These are phyloP conservation scores for Mormyrus proboscirostris DNA, from an alignment of 2,797 vertebrate genomes.

Conservation along the genomic window DNA sequence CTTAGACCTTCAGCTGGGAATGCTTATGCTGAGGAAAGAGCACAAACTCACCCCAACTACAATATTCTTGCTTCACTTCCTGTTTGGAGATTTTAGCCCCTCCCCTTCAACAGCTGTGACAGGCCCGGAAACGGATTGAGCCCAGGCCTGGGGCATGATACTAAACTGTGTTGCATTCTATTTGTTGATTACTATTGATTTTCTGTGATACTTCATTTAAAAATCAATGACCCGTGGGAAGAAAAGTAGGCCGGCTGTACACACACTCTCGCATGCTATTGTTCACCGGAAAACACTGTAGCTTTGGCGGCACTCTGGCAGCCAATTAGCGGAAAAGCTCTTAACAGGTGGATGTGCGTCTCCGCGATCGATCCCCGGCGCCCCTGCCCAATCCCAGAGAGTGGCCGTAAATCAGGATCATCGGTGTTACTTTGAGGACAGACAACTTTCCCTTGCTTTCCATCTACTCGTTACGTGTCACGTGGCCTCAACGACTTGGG, in stretches of 20 bases:
- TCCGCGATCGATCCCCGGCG: conserved; percentile 80
- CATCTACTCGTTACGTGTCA: conserved; percentile 26
- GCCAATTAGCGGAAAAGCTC: conserved; percentile 96
- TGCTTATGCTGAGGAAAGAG: neutral
- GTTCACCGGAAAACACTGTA: conserved; percentile 62
- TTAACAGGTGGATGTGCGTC: conserved; percentile 92
- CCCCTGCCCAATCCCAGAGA: conserved; percentile 95
- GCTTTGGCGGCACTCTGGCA: conserved; percentile 75
- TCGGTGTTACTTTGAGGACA: conserved; percentile 76
- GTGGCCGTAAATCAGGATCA: conserved; percentile 97
- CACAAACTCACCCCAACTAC: conserved; percentile 36
- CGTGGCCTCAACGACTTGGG: neutral
- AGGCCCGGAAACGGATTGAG: conserved; percentile 84
- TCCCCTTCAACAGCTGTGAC: conserved; percentile 66
- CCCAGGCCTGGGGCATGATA: conserved; percentile 74
- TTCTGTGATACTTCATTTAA: conserved; percentile 97
- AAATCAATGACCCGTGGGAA: conserved; percentile 85
- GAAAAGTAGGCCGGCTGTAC: conserved; percentile 84
- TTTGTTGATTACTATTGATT: conserved; percentile 99
- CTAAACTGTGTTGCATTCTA: conserved; percentile 78
- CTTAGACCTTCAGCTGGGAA: neutral
- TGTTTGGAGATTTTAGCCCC: conserved; percentile 60
- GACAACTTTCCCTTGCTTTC: conserved; percentile 54
- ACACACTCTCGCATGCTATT: conserved; percentile 84
- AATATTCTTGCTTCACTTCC: conserved; percentile 58